Base-by-base conservation (phyloP, 1,140 invertebrate species). In the Hycleus phaleratus region DNA sequence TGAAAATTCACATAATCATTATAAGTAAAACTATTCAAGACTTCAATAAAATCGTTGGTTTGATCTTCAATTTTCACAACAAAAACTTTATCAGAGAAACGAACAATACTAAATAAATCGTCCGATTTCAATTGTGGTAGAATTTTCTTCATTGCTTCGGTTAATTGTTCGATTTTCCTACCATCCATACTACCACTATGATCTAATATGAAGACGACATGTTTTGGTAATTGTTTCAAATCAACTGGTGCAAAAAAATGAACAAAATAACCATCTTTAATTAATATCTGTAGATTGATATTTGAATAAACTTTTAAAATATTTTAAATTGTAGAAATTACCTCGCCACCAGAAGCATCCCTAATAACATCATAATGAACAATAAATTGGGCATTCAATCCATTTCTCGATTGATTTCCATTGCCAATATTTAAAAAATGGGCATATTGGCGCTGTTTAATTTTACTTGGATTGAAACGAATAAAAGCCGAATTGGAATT, bases 201-300 rank as follows among this genome's bases (percentile, higher is more conserved):
- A 68, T 87, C 86, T 51, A 87, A 72, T 1, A 87, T 81, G 67
- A 88, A 87, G 3, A 87, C 76, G 1, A 85, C 83, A 60, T 86
- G 81, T 66, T 86, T 86, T 11, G 74, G 77, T 40, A 86, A 71
- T 3, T 82, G 76, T 38, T 77, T 72, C 49, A 86, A 70, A 12
- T 77, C 72, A 4, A 56, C 59, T 1, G 85, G 85, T 2, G 84
- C 79, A 65, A 87, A 85, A 74, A 86, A 88, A 65, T 89, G 86
- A 2, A 89, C 85, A 71, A 89, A 90, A 71, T 88, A 87, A 1
- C 86, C 87, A 62, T 87, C 82, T 58, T 85, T 82, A 5, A 59
- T 7, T 43, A 59, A 45, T 26, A 59, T 39, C 46, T 51, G 26
- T 2, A 40, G 5, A 26, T 12, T 12, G 10, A 12, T 39, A 39